Base-by-base conservation (phyloP, 1,140 invertebrate species). In the Trichogramma pretiosum region DNA sequence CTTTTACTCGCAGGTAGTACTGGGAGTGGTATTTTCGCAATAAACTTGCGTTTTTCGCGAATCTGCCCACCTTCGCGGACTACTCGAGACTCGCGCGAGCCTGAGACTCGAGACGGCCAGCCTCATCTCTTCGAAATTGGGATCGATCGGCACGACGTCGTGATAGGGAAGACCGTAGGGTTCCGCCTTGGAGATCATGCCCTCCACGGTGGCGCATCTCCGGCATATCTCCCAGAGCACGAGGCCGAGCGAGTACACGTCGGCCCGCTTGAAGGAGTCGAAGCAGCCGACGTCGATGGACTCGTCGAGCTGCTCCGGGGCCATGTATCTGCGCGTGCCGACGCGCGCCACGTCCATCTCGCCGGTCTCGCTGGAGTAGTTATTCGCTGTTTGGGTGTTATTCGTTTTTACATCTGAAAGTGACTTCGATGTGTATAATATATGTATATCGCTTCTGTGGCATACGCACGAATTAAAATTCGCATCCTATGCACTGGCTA, bases 91-190 rank as follows among this genome's bases (percentile, higher is more conserved):
- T n/a, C n/a, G n/a, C n/a, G n/a, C 65, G n/a, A 91, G 93, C 55
- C 91, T 70, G 36, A 82, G 70, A 56, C 81, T 79, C 54, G 85
- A 93, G 26, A 98, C 91, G 11, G 90, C 85, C 46, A 84, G 78
- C 56, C 84, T 78, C 91, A 98, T 96, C 51, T 97, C 92, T 53
- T 97, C 93, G 63, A 93, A 92, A 19, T 81, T 83, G 5, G 94
- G 93, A 77, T 97, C 93, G 53, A 77, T 79, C 16, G 84, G 83
- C 28, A 95, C 89, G 50, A 77, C 78, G 59, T 93, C 89, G 64
- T 89, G 83, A 65, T 91, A 95, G 19, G 93, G 93, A 53, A 93
- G 73, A 53, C 83, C 83, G 60, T 93, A 93, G 16, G 88, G 78
- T 61, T 93, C 89, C 28, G 78, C 81, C 10, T 68, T 74, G 40